Conservation (phyloP, 2,888 invertebrate species). For the Molanna angustata region DNA sequence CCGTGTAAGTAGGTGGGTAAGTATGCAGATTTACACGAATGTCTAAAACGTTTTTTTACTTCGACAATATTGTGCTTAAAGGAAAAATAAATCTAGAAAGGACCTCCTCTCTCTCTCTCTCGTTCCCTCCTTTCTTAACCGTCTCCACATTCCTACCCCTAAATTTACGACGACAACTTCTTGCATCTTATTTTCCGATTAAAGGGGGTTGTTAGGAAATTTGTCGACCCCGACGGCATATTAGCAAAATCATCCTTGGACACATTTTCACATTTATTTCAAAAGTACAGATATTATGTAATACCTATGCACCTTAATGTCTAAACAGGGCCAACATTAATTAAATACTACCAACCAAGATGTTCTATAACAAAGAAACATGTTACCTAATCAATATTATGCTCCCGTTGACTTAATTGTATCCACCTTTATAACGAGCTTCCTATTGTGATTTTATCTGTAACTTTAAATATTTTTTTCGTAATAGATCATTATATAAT, state of each 20-base stretch:
- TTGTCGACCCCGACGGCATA: slow-evolving; percentile 29
- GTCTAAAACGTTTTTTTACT: slow-evolving; percentile 28
- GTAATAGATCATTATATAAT: too few relatives aligned
- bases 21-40: slow-evolving; percentile 27
- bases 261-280: too few relatives aligned
- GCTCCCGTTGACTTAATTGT: too few relatives aligned
- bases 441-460: too few relatives aligned
- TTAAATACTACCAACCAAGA: too few relatives aligned
- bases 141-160: slow-evolving; percentile 24
- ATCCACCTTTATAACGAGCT: too few relatives aligned
- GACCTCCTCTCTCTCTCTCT: slow-evolving; percentile 2
- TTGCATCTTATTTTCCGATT: slow-evolving; percentile 34
- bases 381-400: too few relatives aligned
- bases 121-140: slow-evolving; percentile 6
- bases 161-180: slow-evolving; percentile 33
- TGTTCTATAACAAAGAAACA: too few relatives aligned
- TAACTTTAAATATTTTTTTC: too few relatives aligned
- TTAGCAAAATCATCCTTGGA: background rate
- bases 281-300: too few relatives aligned
- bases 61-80: slow-evolving; percentile 29
- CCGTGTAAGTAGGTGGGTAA: background rate
- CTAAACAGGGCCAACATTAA: too few relatives aligned
- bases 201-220: slow-evolving; percentile 28
- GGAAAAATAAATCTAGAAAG: slow-evolving; percentile 17
- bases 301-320: too few relatives aligned